phyloP scores from a whole-genome alignment of 2,888 invertebrate genomes.

The Spatulosminthurus flaviceps region DNA sequence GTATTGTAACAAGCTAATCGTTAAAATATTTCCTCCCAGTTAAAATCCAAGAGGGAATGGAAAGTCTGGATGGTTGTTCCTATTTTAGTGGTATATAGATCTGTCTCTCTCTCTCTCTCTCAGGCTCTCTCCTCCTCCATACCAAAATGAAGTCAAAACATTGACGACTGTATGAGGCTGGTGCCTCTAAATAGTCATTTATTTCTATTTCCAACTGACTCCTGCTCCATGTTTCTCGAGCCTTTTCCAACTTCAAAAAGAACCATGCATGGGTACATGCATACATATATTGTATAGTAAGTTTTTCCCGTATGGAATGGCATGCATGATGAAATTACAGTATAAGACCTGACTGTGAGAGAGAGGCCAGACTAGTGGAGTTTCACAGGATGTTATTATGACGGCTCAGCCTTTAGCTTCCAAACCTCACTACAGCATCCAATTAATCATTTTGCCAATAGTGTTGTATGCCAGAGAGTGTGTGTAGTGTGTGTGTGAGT shows the following conservation, averaged over 20 bases:
- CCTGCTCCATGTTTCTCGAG: background rate
- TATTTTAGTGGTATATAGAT: slow-evolving; percentile 7
- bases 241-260: background rate
- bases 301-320: too few relatives aligned
- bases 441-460: slow-evolving; percentile 44
- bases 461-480: background rate
- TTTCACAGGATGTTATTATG: slow-evolving; percentile 44
- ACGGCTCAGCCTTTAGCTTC: slow-evolving; percentile 36
- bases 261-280: too few relatives aligned
- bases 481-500: too few relatives aligned
- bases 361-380: background rate
- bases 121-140: background rate
- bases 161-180: slow-evolving; percentile 38
- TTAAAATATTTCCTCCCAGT: slow-evolving; percentile 29
- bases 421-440: slow-evolving; percentile 33
- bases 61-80: slow-evolving; percentile 1
- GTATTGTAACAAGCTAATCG: slow-evolving; percentile 1
- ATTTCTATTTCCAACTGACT: slow-evolving; percentile 46
- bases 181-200: slow-evolving; percentile 54
- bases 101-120: background rate
- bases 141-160: slow-evolving; percentile 54
- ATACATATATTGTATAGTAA: too few relatives aligned
- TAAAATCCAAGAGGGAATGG: background rate
- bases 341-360: too few relatives aligned
- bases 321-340: too few relatives aligned